phyloP scores from a whole-genome alignment of 2,797 vertebrate species.

The Onychomys torridus region DNA sequence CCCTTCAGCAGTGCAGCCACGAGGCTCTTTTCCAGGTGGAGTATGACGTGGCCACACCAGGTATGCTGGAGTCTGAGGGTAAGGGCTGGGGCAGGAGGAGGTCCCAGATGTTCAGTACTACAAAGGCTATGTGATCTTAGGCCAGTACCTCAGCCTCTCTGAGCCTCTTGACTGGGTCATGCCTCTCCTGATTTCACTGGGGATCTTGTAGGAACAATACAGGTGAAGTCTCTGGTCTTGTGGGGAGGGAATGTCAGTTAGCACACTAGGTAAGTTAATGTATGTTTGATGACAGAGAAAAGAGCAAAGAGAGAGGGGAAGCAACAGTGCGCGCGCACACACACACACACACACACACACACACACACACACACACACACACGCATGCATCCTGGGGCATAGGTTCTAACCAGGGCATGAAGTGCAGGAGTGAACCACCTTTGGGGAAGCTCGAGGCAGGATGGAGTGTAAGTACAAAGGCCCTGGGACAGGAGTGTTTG shows the following conservation, averaged over 20 bases:
- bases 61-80: conserved; percentile 85
- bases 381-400: too few relatives aligned
- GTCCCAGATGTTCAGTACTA: neutral
- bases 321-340: neutral
- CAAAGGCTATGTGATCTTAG: neutral
- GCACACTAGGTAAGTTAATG: neutral
- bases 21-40: conserved; percentile 97
- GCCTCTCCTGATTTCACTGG: neutral
- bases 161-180: neutral
- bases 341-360: neutral
- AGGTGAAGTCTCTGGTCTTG: neutral
- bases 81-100: neutral
- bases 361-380: neutral
- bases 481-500: neutral
- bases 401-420: neutral
- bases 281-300: too few relatives aligned
- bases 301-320: too few relatives aligned
- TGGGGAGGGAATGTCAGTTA: neutral
- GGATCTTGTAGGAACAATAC: neutral
- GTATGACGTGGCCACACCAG: conserved; percentile 96
- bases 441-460: neutral
- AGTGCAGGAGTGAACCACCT: too few relatives aligned
- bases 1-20: conserved; percentile 94
- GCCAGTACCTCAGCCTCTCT: neutral
- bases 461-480: neutral